These are phyloP conservation scores for Atherix ibis DNA, from an alignment of 2,888 invertebrate species.

Conservation along the genomic window DNA sequence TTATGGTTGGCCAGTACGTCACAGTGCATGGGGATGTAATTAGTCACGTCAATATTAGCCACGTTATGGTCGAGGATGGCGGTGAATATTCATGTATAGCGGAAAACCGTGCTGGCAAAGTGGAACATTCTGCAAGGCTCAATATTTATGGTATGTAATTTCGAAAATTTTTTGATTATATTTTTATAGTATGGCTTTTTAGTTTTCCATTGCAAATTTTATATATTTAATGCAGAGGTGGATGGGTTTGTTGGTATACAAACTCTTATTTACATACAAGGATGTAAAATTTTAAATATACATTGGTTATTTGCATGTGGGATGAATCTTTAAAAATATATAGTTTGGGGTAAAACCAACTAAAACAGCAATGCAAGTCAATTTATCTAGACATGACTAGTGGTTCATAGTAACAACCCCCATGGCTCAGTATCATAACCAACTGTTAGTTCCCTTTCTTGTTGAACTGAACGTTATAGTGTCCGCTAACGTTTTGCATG, in stretches of 20 bases:
- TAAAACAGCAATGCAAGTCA: too few relatives aligned
- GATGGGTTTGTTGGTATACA: too few relatives aligned
- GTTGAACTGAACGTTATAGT: too few relatives aligned
- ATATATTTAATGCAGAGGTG: too few relatives aligned
- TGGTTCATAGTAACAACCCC: too few relatives aligned
- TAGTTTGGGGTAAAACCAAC: too few relatives aligned
- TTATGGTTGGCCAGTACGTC: conserved; percentile 61
- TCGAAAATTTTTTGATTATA: conserved; percentile 9
- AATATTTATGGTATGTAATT: conserved; percentile 58
- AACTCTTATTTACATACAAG: conserved; percentile 3
- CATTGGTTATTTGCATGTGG: conserved; percentile 3
- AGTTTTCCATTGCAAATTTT: too few relatives aligned
- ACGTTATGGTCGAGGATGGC: conserved; percentile 63
- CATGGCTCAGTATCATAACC: too few relatives aligned
- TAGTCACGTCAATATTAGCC: conserved; percentile 68
- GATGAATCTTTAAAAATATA: too few relatives aligned
- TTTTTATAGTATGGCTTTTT: conserved; percentile 6
- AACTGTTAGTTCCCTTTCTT: too few relatives aligned
- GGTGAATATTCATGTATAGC: conserved; percentile 66
- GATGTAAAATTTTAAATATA: conserved; percentile 4
- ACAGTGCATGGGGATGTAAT: conserved; percentile 66
- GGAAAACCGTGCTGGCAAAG: conserved; percentile 58
- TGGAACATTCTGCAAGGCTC: conserved; percentile 54
- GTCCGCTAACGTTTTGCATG: too few relatives aligned
- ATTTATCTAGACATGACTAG: too few relatives aligned